A percentile compares a stretch with the other conserved stretches of the same genome.
Evolutionary conservation across 2,113 vertebrate genomes (phyloP).

Genomic region (Platichthys flesus): DNA sequence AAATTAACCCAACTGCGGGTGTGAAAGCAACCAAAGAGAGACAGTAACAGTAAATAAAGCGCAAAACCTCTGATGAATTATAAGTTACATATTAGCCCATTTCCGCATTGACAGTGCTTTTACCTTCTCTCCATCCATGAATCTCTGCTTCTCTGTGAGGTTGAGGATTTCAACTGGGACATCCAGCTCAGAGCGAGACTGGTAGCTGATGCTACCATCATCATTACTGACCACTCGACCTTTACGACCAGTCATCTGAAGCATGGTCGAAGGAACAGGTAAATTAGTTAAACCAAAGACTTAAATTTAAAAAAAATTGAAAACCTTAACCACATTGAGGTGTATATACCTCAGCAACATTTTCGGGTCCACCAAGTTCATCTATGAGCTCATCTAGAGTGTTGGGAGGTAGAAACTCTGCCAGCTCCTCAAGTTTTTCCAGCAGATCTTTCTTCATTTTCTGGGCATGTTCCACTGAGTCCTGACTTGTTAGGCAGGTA

Average conservation of each 20-base stretch:
- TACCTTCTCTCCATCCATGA: constrained; percentile 99
- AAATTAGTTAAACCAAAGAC: background rate
- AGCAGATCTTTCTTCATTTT: constrained; percentile 95
- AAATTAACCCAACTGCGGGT: no score
- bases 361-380: constrained; percentile 96
- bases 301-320: background rate
- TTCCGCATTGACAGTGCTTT: background rate
- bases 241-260: constrained; percentile 97
- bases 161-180: constrained; percentile 98
- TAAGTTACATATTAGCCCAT: background rate
- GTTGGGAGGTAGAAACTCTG: constrained; percentile 94
- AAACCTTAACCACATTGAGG: no score
- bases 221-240: constrained; percentile 97
- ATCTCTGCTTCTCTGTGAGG: constrained; percentile 97
- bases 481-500: constrained; percentile 93
- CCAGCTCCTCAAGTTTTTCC: constrained; percentile 91
- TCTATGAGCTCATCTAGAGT: constrained; percentile 98
- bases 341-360: constrained; percentile 91
- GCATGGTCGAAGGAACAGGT: background rate
- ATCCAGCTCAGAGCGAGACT: constrained; percentile 95
- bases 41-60: no score
- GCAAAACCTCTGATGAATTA: no score
- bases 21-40: no score
- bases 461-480: constrained; percentile 95
- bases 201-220: constrained; percentile 96